Evolutionary conservation across 1,140 invertebrate genomes (phyloP), one percentile per base, ranked within the genome.

Genomic region (Semibalanus balanoides): DNA sequence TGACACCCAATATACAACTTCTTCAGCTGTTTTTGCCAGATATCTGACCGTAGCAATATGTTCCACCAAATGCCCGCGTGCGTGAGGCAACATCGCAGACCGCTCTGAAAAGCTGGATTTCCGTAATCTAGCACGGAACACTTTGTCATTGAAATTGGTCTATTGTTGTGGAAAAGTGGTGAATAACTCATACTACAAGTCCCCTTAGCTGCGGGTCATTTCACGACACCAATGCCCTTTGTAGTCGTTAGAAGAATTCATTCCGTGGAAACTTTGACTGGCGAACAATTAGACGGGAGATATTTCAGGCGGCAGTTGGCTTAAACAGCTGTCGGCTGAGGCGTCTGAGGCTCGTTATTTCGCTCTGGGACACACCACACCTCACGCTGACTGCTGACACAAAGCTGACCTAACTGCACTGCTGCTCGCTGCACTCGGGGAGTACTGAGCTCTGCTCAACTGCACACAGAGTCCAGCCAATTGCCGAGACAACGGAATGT

Each of bases 171-270:
- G 51, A 64, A 25, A 64, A 64, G 51, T 64, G 51, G 51, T 25
- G 51, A 64, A 64, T 64, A 64, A 64, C 51, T 64, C 51, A 64
- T 19, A 64, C 51, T 25, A 64, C 51, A 64, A 64, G 51, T 64
- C 51, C 51, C 51, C 51, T 64, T 1, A 25, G 22, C 51, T 64
- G 14, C 1, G 51, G 51, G 11, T 1, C 51, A 64, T 14, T 64
- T 11, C 51, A 25, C 51, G 11, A 64, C 22, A 19, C 51, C 51
- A 64, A 64, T 64, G 51, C 51, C 51, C 51, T 64, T 64, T 64
- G 51, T 64, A 64, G 51, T 64, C 51, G 51, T 64, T 64, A 64
- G 51, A 64, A 64, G 22, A 64, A 64, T 64, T 64, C 51, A 64
- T 64, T 25, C 51, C 51, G 51, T 14, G 51, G 11, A 25, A 64